phyloP scores from a whole-genome alignment of 92 coral and sea anemone species.

The Isaurus tuberculatus region DNA sequence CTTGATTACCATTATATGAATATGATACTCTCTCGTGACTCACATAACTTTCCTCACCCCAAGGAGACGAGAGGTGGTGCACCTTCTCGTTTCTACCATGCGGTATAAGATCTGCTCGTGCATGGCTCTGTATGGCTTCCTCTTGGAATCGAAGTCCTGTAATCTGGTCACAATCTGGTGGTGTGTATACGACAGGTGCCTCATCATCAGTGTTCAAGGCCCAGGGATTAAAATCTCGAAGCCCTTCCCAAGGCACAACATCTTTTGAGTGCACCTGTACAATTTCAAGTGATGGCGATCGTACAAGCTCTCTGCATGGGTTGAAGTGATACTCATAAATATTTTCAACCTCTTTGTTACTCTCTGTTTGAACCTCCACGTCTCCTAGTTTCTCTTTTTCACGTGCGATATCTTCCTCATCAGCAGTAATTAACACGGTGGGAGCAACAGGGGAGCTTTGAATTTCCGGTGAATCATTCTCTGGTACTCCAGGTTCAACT shows the following conservation, averaged over 20 bases:
- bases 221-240: constrained; percentile 55
- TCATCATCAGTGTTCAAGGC: constrained; percentile 59
- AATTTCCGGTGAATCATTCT: constrained; percentile 17
- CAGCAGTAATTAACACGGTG: constrained; percentile 21
- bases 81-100: constrained; percentile 62
- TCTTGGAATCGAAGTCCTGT: constrained; percentile 36
- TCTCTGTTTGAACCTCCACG: constrained; percentile 45
- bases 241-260: constrained; percentile 37
- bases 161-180: constrained; percentile 61
- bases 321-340: constrained; percentile 46
- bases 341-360: constrained; percentile 35
- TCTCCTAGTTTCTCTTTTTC: constrained; percentile 1
- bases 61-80: constrained; percentile 48
- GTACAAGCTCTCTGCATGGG: constrained; percentile 30
- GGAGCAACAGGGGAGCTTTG: constrained; percentile 30
- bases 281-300: constrained; percentile 13
- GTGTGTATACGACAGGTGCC: constrained; percentile 66
- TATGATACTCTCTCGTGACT: constrained; percentile 25
- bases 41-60: constrained; percentile 32
- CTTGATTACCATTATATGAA: constrained; percentile 18
- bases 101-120: constrained; percentile 53
- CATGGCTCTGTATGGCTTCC: constrained; percentile 60
- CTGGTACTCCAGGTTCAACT: background rate
- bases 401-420: constrained; percentile 29
- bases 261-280: constrained; percentile 5